A percentile compares a stretch with the other conserved stretches of the same genome.
These are phyloP conservation scores for Trichacis sp. DNA, from an alignment of 2,888 invertebrate genomes.

Conservation along the genomic window DNA sequence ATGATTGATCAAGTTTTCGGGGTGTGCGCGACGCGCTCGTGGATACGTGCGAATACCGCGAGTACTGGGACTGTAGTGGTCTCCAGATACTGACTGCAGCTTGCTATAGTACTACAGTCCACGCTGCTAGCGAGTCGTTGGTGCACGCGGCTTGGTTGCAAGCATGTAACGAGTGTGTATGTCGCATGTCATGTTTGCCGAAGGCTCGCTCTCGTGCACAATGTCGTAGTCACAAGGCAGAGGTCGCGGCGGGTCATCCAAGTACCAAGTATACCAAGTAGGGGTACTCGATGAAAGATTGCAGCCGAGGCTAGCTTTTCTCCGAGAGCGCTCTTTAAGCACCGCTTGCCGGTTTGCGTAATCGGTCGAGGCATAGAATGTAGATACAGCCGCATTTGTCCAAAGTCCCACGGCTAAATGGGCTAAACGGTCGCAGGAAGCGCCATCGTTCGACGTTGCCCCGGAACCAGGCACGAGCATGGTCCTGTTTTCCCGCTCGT, in stretches of 20 bases:
- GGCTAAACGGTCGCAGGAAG: neutral
- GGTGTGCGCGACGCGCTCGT: neutral
- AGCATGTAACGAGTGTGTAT: constrained; percentile 27
- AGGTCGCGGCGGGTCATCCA: constrained; percentile 43
- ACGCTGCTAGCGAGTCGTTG: no score
- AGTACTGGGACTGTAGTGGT: constrained; percentile 46
- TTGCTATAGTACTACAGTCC: no score
- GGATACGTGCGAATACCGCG: constrained; percentile 22
- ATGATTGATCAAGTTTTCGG: constrained; percentile 17
- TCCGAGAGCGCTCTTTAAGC: constrained; percentile 11
- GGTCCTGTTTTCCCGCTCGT: neutral
- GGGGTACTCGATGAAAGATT: constrained; percentile 8
- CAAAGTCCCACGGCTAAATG: neutral
- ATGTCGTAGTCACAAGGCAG: constrained; percentile 14
- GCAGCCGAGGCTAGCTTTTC: neutral
- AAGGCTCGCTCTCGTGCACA: constrained; percentile 17
- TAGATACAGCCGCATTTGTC: constrained; percentile 5
- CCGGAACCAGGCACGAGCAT: neutral
- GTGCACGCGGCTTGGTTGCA: constrained; percentile 10
- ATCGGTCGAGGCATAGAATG: constrained; percentile 47
- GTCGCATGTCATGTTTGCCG: constrained; percentile 51
- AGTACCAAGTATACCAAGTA: constrained; percentile 22
- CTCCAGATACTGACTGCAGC: no score
- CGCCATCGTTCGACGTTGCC: no score
- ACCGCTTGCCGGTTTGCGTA: constrained; percentile 48